Evolutionary conservation across 2,113 vertebrate genomes (phyloP), one percentile per base, ranked within the genome.

Genomic region (Poecilia latipinna): DNA sequence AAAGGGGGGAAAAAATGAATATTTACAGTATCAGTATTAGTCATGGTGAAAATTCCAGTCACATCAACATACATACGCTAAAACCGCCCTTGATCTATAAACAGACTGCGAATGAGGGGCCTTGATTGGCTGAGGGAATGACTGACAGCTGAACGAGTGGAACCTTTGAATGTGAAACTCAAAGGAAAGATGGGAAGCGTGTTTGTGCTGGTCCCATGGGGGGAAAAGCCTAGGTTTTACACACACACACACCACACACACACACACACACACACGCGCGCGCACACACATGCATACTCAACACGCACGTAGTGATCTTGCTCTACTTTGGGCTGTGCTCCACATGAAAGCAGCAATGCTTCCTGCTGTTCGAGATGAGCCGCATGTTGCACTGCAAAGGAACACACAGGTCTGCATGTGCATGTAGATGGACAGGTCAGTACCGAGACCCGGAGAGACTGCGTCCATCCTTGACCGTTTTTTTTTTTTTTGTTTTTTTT

Each of bases 21-120:
- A 93, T 92, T 93, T 93, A 93, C 92, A 93, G 90, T 93, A 93
- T 93, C 93, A 93, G 89, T 88, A 93, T 93, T 93, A 93, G 92
- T 93, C 92, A 93, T 93, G 90, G 92, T 93, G 90, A 90, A 92
- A 93, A 93, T 93, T 93, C 92, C 90, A 92, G 91, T 93, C 91
- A 93, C 92, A 93, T 91, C 90, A 57, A 93, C 90, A 93, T 91
- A 89, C 91, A 88, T 91, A 91, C 82, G 75, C 92, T 93, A 93
- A 92, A 93, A 91, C 91, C 86, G 79, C 61, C 89, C 90, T 93
- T 93, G 92, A 93, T 93, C 92, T 93, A 93, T 93, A 93, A 93
- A 93, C 92, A 93, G 92, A 93, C 90, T 93, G 86, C 79, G 89
- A 88, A 93, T 82, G 90, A 88, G 83, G 79, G 68, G 65, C 73